Conservation (phyloP, 2,888 invertebrate genomes). For the Oegoconia quadripuncta region DNA sequence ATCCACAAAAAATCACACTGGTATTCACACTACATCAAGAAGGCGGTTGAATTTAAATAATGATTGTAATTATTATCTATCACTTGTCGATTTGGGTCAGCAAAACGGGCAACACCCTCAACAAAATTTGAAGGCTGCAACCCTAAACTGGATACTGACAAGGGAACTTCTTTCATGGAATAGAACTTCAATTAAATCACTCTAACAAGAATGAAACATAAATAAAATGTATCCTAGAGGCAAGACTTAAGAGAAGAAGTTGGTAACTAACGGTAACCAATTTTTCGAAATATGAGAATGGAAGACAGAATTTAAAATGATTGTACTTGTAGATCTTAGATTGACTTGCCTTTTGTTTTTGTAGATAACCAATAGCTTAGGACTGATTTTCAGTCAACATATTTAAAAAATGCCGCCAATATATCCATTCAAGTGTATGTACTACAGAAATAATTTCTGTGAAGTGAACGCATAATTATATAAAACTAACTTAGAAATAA, state of each 20-base stretch:
- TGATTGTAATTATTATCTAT: too few relatives aligned
- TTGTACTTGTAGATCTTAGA: conserved; percentile 30
- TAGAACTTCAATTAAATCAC: conserved; percentile 45
- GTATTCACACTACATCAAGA: background rate
- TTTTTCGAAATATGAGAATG: conserved; percentile 2
- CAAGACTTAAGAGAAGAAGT: conserved; percentile 49
- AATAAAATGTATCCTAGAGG: conserved; percentile 64
- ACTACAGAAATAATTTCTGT: too few relatives aligned
- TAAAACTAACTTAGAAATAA: too few relatives aligned
- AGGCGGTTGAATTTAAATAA: background rate
- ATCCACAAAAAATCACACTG: background rate
- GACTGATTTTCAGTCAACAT: too few relatives aligned
- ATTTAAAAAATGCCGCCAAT: too few relatives aligned
- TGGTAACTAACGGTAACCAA: conserved; percentile 58
- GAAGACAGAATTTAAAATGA: conserved; percentile 6
- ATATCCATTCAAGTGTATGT: too few relatives aligned
- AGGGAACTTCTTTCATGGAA: conserved; percentile 11
- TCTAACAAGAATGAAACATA: conserved; percentile 55
- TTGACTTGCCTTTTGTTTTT: too few relatives aligned
- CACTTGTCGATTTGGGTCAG: too few relatives aligned
- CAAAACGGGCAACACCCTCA: too few relatives aligned
- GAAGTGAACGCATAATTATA: too few relatives aligned
- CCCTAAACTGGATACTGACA: background rate
- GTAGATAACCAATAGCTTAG: too few relatives aligned
- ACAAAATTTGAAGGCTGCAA: too few relatives aligned